Percentiles rank a stretch among this genome's conserved stretches.
Conservation (phyloP, 2,797 vertebrate species). For the Premnoplex brunnescens region DNA sequence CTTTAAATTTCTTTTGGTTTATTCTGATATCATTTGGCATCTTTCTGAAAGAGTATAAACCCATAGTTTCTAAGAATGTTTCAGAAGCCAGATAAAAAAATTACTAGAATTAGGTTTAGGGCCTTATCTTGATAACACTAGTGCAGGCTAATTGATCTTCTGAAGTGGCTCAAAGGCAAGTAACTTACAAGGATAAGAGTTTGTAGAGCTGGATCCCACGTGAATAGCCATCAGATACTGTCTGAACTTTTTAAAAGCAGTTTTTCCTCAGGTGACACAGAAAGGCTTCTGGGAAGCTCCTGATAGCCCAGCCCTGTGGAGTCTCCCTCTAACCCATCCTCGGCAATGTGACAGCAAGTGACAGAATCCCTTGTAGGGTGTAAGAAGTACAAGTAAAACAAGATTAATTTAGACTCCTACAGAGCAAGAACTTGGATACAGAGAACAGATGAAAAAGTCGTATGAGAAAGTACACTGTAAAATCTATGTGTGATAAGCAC, state of each 20-base stretch:
- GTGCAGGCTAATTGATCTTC: neutral
- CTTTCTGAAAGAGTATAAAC: neutral
- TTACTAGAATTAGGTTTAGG: neutral
- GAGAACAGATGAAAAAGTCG: neutral
- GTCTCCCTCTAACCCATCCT: neutral
- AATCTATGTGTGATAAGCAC: neutral
- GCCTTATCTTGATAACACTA: neutral
- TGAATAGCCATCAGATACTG: neutral
- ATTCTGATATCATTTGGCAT: neutral
- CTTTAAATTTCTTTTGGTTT: neutral
- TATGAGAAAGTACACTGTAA: neutral
- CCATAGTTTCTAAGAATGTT: neutral
- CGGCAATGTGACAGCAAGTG: rapidly evolving
- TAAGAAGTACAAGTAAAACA: neutral
- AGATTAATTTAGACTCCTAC: neutral
- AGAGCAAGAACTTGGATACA: neutral
- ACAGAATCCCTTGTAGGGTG: neutral
- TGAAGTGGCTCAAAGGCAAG: neutral
- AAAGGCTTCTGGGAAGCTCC: neutral
- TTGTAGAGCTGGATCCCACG: neutral
- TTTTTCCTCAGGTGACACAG: neutral
- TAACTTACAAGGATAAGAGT: neutral
- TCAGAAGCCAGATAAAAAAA: neutral
- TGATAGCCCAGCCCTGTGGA: neutral
- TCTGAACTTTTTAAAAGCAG: neutral